Evolutionary conservation across 2,888 invertebrate species (phyloP).

Genomic region (Ichneumoninae sp.): DNA sequence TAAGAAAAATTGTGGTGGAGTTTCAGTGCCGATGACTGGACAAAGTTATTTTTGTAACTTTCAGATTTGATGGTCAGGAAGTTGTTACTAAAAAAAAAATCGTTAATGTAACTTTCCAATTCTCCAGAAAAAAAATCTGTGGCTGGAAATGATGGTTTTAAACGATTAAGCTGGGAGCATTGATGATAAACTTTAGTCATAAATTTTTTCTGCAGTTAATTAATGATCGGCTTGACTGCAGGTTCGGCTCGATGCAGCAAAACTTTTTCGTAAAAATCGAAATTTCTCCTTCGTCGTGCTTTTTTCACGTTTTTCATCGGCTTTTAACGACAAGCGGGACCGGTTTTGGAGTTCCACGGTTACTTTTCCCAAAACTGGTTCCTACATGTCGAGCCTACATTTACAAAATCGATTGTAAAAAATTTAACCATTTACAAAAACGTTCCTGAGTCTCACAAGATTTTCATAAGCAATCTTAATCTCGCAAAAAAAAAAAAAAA

Average conservation of each 20-base stretch:
- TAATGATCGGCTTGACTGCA: neutral
- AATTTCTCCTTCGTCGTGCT: neutral
- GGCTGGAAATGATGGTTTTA: neutral
- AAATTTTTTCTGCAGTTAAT: neutral
- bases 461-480: too few species aligned
- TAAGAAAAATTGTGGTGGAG: neutral
- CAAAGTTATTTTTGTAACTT: neutral
- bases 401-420: too few species aligned
- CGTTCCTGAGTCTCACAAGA: too few species aligned
- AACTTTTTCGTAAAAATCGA: neutral
- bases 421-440: too few species aligned
- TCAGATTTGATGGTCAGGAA: neutral
- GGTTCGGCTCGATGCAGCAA: neutral
- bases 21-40: neutral
- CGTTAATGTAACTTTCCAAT: neutral
- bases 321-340: too few species aligned
- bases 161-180: too few species aligned
- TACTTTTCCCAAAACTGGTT: too few species aligned
- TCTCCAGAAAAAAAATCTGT: neutral
- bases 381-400: too few species aligned
- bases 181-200: neutral
- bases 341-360: too few species aligned
- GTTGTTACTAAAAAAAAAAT: neutral
- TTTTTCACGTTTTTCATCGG: neutral
- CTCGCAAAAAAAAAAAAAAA: too few species aligned